Evolutionary conservation across 2,113 vertebrate genomes (phyloP).

Genomic region (Heptranchias perlo): DNA sequence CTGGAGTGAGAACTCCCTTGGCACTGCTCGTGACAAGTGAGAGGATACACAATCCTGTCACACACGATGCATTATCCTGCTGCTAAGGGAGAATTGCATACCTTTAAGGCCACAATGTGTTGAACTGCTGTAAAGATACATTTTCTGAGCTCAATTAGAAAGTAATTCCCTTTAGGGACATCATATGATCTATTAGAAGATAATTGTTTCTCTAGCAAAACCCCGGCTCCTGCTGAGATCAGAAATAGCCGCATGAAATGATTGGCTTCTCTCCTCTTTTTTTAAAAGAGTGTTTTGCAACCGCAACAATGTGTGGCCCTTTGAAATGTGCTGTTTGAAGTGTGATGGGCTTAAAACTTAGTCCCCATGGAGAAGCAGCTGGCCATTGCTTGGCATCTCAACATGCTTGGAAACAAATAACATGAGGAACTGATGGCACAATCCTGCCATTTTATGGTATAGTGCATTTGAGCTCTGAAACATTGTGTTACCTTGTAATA

Average conservation of each 20-base stretch:
- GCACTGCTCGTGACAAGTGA: neutral
- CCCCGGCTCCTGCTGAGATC: neutral
- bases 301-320: neutral
- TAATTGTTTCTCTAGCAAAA: neutral
- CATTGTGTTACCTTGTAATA: neutral
- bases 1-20: neutral
- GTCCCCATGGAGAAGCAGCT: neutral
- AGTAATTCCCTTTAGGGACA: neutral
- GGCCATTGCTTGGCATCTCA: neutral
- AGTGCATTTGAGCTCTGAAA: neutral
- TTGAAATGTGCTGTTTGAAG: neutral
- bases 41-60: neutral
- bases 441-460: neutral
- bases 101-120: neutral
- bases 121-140: neutral
- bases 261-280: neutral
- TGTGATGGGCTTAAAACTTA: neutral
- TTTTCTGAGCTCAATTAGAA: neutral
- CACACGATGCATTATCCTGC: neutral
- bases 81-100: neutral
- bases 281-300: neutral
- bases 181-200: neutral
- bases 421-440: neutral
- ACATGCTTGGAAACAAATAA: neutral
- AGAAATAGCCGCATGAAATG: neutral